Base-by-base conservation (phyloP, 2,888 invertebrate genomes). In the Resseliella maxima region DNA sequence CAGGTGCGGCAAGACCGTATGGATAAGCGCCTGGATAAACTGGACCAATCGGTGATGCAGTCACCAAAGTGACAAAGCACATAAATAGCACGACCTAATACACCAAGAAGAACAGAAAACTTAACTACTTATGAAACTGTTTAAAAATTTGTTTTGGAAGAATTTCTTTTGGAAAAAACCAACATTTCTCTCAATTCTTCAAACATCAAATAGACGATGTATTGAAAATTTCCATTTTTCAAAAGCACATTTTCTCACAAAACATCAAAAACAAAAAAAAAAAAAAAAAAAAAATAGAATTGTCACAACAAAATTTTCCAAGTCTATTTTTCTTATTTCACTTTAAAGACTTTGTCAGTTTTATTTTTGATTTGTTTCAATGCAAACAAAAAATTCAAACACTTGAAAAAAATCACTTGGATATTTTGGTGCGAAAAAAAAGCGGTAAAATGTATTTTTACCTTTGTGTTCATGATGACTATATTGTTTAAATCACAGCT, bases 401-500 rank as follows among this genome's bases (percentile, higher is more conserved):
- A 72, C 72, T 72, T 72, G 6, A 15, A 59, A 72, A 72, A 72
- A 35, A 31, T 72, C 72, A 35, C 27, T 31, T 72, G 27, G 10
- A 15, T 12, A 31, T 31, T 15, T 72, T 72, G 0, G 0, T 72
- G 3, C 15, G 1, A 12, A n/a, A 24, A 41, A 83, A 83, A 83
- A 38, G 41, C 83, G 24, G 12, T 27, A 2, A 24, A n/a, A 38
- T 72, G 31, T n/a, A n/a, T 6, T 72, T 50, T 41, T 86, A 86
- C 86, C 86, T 86, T 54, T 54, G 54, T 54, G 54, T 50, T 86
- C 86, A 86, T 86, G 86, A 86, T 54, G 86, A 86, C 86, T 54
- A 36, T 86, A 54, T 86, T 86, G 45, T 54, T 31, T 45, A 21
- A 46, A 85, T 45, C 83, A 83, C 85, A 54, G 36, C 54, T 50